Base-by-base conservation (phyloP, 2,888 invertebrate genomes). In the Eristalinus aeneus region DNA sequence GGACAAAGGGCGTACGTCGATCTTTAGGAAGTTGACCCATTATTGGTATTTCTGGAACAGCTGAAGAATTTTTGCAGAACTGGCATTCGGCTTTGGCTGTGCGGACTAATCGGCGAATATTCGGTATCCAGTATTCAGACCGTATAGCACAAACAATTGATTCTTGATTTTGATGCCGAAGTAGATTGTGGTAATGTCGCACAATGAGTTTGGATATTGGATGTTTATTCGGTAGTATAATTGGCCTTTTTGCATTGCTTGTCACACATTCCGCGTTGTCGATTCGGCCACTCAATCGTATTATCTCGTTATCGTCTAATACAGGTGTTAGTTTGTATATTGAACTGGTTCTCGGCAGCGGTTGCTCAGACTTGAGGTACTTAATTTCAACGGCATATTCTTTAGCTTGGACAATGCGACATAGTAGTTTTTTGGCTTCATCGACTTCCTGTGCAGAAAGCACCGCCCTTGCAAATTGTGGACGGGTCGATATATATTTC, bases 11-110 rank as follows among this genome's bases (percentile, higher is more conserved):
- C 9, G 77, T 82, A 8, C 87, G 16, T 6, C 88, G 76, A 31
- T 88, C 88, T 6, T 63, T 5, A 0, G 88, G 86, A 10, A 88
- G 32, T 36, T 88, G 88, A 12, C 87, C 89, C 88, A 89, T 89
- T 11, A 82, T 34, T 1, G 89, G 89, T 2, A 60, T 34, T 4
- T 27, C 16, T 12, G 89, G 89, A 22, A 61, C n/a, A 0, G 67
- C 68, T 16, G 36, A 23, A 1, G 31, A 2, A 16, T 54, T 75
- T 9, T 53, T 67, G 56, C 88, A 83, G 6, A 11, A 53, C n/a
- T 53, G 53, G 16, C 88, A 81, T 10, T 32, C 60, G 11, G 32
- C 23, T 23, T 68, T 69, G 2, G 71, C 31, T 31, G 46, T n/a
- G 22, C 72, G 84, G 3, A 77, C 56, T 11, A 71, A 20, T 4